Percentiles rank a stretch among this genome's conserved stretches.
phyloP scores from a whole-genome alignment of 1,140 invertebrate genomes.

The Penaeus vannamei region DNA sequence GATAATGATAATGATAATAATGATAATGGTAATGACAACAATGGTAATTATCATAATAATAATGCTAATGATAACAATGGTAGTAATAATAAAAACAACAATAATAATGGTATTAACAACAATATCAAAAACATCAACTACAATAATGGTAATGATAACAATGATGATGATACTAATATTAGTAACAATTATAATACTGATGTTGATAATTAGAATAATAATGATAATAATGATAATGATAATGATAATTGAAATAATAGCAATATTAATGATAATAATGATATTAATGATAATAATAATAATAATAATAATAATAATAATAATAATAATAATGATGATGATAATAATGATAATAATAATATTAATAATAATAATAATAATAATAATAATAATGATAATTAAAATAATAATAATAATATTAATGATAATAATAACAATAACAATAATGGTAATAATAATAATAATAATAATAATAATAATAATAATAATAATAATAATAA shows the following conservation, averaged over 20 bases:
- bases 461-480: slow-evolving; percentile 4
- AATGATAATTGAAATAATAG: too few relatives aligned
- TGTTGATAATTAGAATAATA: too few relatives aligned
- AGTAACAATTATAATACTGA: neutral
- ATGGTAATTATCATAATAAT: neutral
- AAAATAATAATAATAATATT: neutral
- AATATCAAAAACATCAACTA: neutral
- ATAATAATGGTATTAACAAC: neutral
- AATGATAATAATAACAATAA: neutral
- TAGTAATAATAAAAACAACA: neutral
- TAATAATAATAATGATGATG: slow-evolving; percentile 26
- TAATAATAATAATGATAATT: slow-evolving; percentile 21
- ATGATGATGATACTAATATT: neutral
- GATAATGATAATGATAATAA: neutral
- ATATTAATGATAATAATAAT: slow-evolving; percentile 23
- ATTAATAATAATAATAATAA: slow-evolving; percentile 22
- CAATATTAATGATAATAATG: neutral
- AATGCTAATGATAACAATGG: too few relatives aligned
- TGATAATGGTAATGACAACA: neutral
- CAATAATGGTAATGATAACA: neutral
- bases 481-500: neutral
- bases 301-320: slow-evolving; percentile 21
- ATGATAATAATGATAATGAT: too few relatives aligned
- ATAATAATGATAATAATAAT: slow-evolving; percentile 30
- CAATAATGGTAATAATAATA: neutral